Percentiles rank a stretch among this genome's conserved stretches.
Conservation (phyloP, 2,888 invertebrate genomes). For the Mythimna loreyi region DNA sequence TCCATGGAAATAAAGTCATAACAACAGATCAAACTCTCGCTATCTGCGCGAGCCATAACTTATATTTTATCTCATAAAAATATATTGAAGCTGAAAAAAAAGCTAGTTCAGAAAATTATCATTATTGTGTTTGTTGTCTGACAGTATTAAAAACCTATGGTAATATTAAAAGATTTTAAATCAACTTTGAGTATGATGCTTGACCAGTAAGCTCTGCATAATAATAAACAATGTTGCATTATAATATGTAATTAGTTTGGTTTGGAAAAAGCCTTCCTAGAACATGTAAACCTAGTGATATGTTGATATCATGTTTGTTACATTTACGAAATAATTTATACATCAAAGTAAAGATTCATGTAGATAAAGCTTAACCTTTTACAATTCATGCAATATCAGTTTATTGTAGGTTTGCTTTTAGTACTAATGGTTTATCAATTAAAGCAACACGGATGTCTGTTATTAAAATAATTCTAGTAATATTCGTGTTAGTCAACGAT, state of each 20-base stretch:
- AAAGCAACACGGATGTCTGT: conserved; percentile 54
- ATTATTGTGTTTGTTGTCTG: too few relatives aligned
- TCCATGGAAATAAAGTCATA: too few relatives aligned
- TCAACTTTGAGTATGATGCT: too few relatives aligned
- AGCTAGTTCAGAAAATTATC: too few relatives aligned
- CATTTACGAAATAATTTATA: conserved; percentile 9
- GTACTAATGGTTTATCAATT: conserved; percentile 23
- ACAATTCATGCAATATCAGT: conserved; percentile 38
- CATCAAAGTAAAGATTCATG: conserved; percentile 68
- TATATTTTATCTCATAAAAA: too few relatives aligned
- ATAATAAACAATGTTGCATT: too few relatives aligned
- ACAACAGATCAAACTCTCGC: too few relatives aligned
- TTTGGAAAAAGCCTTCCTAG: not conserved
- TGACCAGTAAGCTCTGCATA: too few relatives aligned
- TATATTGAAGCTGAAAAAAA: too few relatives aligned
- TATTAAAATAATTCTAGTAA: conserved; percentile 46
- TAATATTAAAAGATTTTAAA: too few relatives aligned
- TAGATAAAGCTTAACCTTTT: conserved; percentile 65
- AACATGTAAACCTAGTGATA: not conserved
- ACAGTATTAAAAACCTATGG: too few relatives aligned
- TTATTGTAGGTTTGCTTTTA: conserved; percentile 31
- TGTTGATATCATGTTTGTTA: not conserved
- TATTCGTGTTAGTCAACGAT: conserved; percentile 50
- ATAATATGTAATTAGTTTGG: not conserved
- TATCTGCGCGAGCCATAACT: too few relatives aligned